These are phyloP conservation scores for Steatornis caripensis DNA, from an alignment of 2,113 vertebrate species.

Conservation along the genomic window DNA sequence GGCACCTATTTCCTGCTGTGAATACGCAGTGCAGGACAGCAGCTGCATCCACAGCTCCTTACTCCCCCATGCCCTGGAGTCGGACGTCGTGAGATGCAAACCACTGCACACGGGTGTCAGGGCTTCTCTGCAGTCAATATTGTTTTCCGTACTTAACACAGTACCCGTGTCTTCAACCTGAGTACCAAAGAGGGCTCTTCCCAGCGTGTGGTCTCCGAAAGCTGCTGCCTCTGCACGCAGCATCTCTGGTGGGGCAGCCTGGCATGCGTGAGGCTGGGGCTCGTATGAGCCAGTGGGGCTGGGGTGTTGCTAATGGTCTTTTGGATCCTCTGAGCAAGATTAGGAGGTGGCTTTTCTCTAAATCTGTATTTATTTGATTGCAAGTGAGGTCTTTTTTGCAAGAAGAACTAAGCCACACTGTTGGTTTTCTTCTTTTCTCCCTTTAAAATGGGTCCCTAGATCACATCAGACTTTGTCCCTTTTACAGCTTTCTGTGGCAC, in stretches of 20 bases:
- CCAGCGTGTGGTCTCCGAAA: fast-evolving
- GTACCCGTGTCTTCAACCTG: not conserved
- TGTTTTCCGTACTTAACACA: not conserved
- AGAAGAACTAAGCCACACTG: not conserved
- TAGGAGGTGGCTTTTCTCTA: not conserved
- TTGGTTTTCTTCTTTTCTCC: not conserved
- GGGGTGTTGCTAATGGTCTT: not conserved
- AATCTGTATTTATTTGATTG: not conserved
- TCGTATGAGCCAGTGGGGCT: fast-evolving
- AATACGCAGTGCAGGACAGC: fast-evolving
- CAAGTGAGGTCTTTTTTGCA: not conserved
- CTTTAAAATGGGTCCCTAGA: not conserved
- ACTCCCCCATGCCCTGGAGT: fast-evolving
- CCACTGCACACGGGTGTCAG: not conserved
- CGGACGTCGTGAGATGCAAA: not conserved
- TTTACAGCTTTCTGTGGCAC: not conserved
- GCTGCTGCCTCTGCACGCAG: fast-evolving
- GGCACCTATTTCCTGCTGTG: fast-evolving
- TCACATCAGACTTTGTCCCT: not conserved
- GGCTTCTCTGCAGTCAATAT: not conserved
- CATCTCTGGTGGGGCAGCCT: not conserved
- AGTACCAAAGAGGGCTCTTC: not conserved
- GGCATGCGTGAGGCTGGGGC: fast-evolving
- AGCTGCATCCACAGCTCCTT: not conserved
- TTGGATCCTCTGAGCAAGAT: not conserved